These are phyloP conservation scores for Watsonalla cultraria DNA, from an alignment of 2,888 invertebrate species.

Conservation along the genomic window DNA sequence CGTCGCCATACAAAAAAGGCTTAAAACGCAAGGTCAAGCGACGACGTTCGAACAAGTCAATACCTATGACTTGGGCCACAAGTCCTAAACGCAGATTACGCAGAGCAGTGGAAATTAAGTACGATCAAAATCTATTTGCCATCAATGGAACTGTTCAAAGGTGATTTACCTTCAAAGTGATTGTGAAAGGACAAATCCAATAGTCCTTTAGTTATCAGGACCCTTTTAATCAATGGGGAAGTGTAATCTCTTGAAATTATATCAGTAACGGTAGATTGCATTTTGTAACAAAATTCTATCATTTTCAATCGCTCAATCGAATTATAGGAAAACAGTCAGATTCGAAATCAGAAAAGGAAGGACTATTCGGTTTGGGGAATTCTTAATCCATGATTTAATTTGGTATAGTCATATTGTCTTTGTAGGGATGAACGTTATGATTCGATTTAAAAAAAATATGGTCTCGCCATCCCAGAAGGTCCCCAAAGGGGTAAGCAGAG, in stretches of 20 bases:
- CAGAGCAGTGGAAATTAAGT: no score
- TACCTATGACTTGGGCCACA: no score
- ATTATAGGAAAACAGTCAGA: not conserved
- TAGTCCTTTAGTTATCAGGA: not conserved
- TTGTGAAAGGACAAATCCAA: not conserved
- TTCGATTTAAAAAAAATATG: no score
- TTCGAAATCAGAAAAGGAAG: not conserved
- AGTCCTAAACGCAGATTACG: no score
- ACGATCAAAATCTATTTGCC: not conserved
- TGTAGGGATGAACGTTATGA: no score
- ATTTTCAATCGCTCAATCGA: not conserved
- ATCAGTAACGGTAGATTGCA: not conserved
- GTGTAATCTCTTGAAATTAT: not conserved
- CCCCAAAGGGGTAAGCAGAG: no score
- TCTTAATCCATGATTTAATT: not conserved
- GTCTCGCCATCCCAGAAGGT: no score
- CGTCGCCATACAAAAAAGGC: no score
- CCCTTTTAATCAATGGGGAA: not conserved
- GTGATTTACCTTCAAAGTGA: not conserved
- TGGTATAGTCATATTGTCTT: no score
- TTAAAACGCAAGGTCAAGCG: no score
- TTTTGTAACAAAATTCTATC: not conserved
- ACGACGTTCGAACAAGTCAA: no score
- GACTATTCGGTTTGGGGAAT: not conserved
- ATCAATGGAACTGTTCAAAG: not conserved